A percentile compares a stretch with the other conserved stretches of the same genome.
Conservation (phyloP, 2,113 vertebrate species). For the Halichoerus grypus region DNA sequence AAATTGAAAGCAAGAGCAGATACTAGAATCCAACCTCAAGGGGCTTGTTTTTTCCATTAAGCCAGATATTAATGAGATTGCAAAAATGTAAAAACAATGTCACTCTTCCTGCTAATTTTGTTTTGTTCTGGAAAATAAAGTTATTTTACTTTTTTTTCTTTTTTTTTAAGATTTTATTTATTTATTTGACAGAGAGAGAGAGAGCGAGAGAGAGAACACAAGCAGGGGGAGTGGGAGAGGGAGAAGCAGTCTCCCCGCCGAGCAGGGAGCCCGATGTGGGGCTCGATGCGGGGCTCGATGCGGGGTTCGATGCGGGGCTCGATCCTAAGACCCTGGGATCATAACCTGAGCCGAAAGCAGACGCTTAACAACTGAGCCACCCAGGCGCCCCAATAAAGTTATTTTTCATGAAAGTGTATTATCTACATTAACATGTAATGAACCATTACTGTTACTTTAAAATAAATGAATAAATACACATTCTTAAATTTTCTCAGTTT, state of each 20-base stretch:
- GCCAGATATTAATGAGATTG: neutral
- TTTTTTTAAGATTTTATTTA: no score
- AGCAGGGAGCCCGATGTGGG: no score
- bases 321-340: no score
- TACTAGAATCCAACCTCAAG: neutral
- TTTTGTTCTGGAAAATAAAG: constrained; percentile 47
- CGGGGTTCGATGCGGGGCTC: no score
- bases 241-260: no score
- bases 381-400: neutral
- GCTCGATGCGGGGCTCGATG: no score
- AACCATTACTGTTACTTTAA: neutral
- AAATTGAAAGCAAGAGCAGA: constrained; percentile 21
- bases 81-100: neutral
- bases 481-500: constrained; percentile 24
- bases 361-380: no score
- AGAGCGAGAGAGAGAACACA: no score
- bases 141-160: neutral
- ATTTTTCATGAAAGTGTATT: constrained; percentile 48
- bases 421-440: neutral
- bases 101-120: constrained; percentile 49
- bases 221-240: no score
- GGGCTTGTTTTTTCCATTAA: constrained; percentile 15
- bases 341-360: no score
- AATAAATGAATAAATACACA: neutral
- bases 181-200: no score